Evolutionary conservation across 2,888 invertebrate species (phyloP).

Genomic region (Podotricha telesiphe): DNA sequence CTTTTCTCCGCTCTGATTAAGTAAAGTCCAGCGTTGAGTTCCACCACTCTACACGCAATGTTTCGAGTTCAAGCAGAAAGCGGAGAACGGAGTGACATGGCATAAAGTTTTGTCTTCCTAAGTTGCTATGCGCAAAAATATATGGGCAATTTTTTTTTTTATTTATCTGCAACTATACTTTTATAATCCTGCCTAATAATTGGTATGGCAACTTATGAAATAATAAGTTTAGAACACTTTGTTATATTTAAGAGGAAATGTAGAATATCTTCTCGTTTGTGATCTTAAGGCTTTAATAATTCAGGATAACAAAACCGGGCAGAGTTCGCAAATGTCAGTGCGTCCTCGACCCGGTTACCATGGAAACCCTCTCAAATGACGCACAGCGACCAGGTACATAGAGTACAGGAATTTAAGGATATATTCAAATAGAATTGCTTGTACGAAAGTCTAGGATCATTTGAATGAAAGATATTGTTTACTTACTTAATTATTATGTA

Average conservation of each 20-base stretch:
- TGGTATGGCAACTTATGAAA: neutral
- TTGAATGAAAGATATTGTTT: neutral
- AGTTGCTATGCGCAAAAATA: too few species aligned
- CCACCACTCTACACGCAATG: too few species aligned
- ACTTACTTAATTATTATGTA: too few species aligned
- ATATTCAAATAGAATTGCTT: neutral
- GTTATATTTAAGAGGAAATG: constrained; percentile 13
- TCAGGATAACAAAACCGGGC: constrained; percentile 27
- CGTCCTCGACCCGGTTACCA: constrained; percentile 37
- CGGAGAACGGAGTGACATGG: too few species aligned
- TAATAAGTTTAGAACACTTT: constrained; percentile 2
- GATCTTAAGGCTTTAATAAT: constrained; percentile 27
- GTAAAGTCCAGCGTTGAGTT: too few species aligned
- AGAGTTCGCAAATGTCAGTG: constrained; percentile 33
- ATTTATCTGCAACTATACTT: too few species aligned
- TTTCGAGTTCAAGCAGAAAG: too few species aligned
- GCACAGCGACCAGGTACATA: constrained; percentile 26
- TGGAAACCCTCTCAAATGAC: constrained; percentile 35
- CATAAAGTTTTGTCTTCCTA: too few species aligned
- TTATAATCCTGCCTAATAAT: neutral
- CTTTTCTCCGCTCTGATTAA: too few species aligned
- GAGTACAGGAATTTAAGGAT: constrained; percentile 17
- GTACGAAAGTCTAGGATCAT: neutral
- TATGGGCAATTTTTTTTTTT: too few species aligned
- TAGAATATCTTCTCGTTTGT: constrained; percentile 29